Base-by-base conservation (phyloP, 2,797 vertebrate species). In the Malurus splendens region DNA sequence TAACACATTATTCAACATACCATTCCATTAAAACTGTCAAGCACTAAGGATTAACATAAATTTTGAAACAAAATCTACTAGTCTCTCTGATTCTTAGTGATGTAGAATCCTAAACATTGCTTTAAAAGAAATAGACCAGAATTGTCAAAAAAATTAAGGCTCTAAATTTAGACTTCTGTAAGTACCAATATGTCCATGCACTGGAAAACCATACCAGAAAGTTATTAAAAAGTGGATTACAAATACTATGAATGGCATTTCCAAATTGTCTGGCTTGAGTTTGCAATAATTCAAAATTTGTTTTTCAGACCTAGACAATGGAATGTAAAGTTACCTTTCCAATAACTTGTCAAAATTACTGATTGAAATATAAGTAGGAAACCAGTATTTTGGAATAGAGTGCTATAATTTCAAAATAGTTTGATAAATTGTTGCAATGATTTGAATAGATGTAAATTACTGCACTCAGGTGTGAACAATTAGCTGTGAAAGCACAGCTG, bases 1-100 rank as follows among this genome's bases (percentile, higher is more conserved):
- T 82, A 92, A 84, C 12, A 36, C 33, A 94, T 90, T 94, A 90
- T 95, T 94, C 92, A 96, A 90, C 52, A 47, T 38, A 73, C 51
- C 39, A 90, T 82, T 90, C 61, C 71, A 90, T 80, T 82, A 54
- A 90, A 96, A 91, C 48, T 55, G n/a, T 87, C 42, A 86, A 89
- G 80, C 41, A 81, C 56, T 77, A 90, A 71, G 48, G 48, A 60
- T 20, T 76, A 65, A 50, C 55, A 91, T 68, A 90, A 93, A 92
- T 92, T 62, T 89, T 91, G 81, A 94, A 89, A 94, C 13, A 82
- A 88, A 83, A 79, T 67, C 39, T 54, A 33, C 27, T 82, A 59
- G 24, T 80, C 73, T 95, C 85, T 91, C 90, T 71, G 86, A 71
- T 51, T 94, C 87, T 89, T 75, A 57, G 50, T 75, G 61, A 90